These are phyloP conservation scores for Rhyacichthys aspro DNA, from an alignment of 2,797 vertebrate species.

Conservation along the genomic window DNA sequence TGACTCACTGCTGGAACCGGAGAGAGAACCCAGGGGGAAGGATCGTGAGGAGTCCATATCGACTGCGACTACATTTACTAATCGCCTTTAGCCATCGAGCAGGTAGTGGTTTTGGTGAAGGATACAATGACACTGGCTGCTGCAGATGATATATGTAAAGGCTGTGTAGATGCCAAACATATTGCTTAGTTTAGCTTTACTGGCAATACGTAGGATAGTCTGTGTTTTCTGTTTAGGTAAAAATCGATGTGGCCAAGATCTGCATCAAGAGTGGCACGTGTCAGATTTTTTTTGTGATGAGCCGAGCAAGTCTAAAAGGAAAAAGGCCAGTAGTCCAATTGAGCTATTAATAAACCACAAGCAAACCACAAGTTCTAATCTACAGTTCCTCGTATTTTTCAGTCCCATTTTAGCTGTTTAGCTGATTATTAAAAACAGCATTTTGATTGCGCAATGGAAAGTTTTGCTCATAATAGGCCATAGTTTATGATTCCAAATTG, in stretches of 20 bases:
- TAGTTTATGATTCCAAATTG: background rate
- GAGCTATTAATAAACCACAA: constrained; percentile 5
- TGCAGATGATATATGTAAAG: constrained; percentile 1
- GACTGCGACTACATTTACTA: constrained; percentile 31
- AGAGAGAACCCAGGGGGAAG: constrained; percentile 35
- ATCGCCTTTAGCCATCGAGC: background rate
- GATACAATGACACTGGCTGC: constrained; percentile 11
- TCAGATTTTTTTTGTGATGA: background rate
- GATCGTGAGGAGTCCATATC: constrained; percentile 28
- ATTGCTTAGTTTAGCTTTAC: no score
- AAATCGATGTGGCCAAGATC: background rate
- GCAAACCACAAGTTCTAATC: background rate
- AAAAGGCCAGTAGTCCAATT: background rate
- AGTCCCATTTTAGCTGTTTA: background rate
- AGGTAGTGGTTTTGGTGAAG: constrained; percentile 26
- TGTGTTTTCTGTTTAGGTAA: no score
- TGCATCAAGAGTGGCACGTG: no score
- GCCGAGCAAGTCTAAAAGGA: background rate
- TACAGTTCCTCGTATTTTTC: background rate
- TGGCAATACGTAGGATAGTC: no score
- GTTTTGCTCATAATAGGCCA: constrained; percentile 1
- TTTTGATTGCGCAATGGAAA: background rate
- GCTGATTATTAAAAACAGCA: background rate
- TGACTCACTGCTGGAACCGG: constrained; percentile 67
- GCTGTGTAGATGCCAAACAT: no score